phyloP scores from a whole-genome alignment of 1,140 invertebrate species.

The Platyscapa corneri region DNA sequence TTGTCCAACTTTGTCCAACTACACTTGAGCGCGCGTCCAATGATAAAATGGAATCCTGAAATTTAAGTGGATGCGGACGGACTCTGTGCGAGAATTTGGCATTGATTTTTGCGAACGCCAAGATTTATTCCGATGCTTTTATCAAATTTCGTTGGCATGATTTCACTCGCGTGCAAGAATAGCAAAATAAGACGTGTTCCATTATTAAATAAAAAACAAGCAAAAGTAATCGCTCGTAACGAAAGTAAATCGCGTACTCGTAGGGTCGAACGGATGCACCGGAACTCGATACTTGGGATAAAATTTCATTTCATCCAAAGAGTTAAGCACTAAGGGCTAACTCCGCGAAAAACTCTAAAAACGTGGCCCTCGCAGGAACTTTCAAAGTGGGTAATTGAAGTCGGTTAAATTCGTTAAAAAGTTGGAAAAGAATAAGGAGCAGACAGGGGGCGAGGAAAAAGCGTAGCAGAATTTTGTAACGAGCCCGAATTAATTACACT shows the following conservation, averaged over 20 bases:
- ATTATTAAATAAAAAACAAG: no score
- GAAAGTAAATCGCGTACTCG: no score
- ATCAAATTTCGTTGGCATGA: no score
- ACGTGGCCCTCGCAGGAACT: not conserved
- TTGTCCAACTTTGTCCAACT: not conserved
- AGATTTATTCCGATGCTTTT: no score
- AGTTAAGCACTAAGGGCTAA: not conserved
- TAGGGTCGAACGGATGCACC: no score
- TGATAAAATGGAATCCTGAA: not conserved
- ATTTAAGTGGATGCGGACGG: not conserved
- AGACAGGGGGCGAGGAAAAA: no score
- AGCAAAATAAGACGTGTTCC: no score
- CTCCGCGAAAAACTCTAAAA: not conserved
- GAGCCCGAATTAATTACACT: constrained; percentile 48
- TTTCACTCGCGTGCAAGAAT: no score
- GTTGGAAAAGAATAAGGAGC: constrained; percentile 15
- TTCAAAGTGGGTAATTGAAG: constrained; percentile 26
- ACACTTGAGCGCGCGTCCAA: not conserved
- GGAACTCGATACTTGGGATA: not conserved
- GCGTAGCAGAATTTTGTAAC: constrained; percentile 5
- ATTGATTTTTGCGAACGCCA: no score
- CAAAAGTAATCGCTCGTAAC: no score
- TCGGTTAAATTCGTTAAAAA: not conserved
- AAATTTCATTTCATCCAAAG: not conserved
- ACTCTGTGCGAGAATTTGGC: no score